phyloP scores from a whole-genome alignment of 2,888 invertebrate genomes.

The Cyaniris semiargus region DNA sequence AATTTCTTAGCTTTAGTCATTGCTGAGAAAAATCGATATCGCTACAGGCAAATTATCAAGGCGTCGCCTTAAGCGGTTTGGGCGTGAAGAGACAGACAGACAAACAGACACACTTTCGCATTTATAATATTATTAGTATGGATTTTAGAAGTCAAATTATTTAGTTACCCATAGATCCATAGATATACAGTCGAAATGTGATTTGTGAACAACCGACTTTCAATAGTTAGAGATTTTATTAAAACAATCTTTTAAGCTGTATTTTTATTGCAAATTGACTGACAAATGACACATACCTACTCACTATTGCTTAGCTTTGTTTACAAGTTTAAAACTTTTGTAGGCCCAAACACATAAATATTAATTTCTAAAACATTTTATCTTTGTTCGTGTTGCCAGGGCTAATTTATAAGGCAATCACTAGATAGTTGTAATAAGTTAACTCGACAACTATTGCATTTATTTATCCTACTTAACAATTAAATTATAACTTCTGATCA shows the following conservation, averaged over 20 bases:
- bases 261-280: slow-evolving; percentile 60
- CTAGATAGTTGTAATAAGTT: neutral
- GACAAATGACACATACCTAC: slow-evolving; percentile 44
- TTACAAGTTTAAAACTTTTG: slow-evolving; percentile 14
- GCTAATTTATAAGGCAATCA: neutral
- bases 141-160: no score
- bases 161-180: no score
- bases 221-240: neutral
- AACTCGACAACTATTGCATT: neutral
- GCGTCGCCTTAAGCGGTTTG: no score
- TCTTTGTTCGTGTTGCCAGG: neutral
- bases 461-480: neutral
- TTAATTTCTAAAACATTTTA: neutral
- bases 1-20: no score
- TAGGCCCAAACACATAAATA: slow-evolving; percentile 14
- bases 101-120: no score
- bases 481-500: neutral
- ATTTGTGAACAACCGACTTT: no score
- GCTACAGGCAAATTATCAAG: no score
- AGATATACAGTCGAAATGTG: no score
- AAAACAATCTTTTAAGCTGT: slow-evolving; percentile 41
- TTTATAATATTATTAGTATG: no score
- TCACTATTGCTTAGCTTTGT: slow-evolving; percentile 35
- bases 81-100: no score
- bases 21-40: no score